A percentile compares a stretch with the other conserved stretches of the same genome.
These are phyloP conservation scores for Chamaea fasciata DNA, from an alignment of 2,113 vertebrate genomes.

Conservation along the genomic window DNA sequence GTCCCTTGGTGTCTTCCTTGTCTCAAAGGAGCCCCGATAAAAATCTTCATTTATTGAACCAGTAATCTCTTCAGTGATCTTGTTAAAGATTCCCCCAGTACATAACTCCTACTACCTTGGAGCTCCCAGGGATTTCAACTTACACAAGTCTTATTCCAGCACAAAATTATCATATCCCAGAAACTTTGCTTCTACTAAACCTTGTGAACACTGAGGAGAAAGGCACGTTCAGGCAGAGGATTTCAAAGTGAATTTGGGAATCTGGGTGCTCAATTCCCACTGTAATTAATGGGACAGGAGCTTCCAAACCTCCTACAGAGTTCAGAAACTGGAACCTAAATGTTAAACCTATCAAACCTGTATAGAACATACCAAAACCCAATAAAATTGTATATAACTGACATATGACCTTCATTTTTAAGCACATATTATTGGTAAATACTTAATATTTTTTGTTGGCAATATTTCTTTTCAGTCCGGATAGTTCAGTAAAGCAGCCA, in stretches of 20 bases:
- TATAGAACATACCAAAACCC: not conserved
- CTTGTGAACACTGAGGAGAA: not conserved
- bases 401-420: not conserved
- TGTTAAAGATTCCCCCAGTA: slow-evolving; percentile 60
- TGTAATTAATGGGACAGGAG: not conserved
- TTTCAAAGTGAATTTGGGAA: not conserved
- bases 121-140: slow-evolving; percentile 57
- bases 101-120: slow-evolving; percentile 35
- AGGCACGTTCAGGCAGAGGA: not conserved
- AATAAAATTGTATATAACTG: not conserved
- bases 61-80: slow-evolving; percentile 56
- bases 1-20: not conserved
- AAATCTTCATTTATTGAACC: slow-evolving; percentile 49
- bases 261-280: not conserved
- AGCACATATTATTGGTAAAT: accelerated
- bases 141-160: slow-evolving; percentile 42
- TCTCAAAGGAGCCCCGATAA: slow-evolving; percentile 38
- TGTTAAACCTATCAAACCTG: not conserved
- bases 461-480: not conserved
- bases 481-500: not conserved
- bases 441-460: not conserved
- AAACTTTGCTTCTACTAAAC: slow-evolving; percentile 29
- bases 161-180: slow-evolving; percentile 37
- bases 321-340: not conserved
- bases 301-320: not conserved